These are phyloP conservation scores for Struthidea cinerea DNA, from an alignment of 2,113 vertebrate genomes.

Conservation along the genomic window DNA sequence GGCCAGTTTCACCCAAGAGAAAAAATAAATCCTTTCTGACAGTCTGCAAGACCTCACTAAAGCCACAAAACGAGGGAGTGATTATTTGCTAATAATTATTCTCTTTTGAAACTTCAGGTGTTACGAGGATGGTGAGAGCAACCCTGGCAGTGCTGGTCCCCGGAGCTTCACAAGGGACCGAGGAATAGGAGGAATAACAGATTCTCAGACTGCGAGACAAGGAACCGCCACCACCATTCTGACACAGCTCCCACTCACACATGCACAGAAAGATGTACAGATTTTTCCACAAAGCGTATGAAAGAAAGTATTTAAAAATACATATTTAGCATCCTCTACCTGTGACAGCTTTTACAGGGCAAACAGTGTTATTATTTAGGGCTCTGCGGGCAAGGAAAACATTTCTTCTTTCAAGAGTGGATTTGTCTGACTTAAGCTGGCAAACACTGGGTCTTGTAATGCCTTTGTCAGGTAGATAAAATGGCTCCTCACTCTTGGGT, in stretches of 20 bases:
- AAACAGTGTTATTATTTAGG: conserved; percentile 9
- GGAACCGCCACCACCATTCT: not conserved
- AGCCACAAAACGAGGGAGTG: not conserved
- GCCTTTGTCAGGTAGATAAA: conserved; percentile 12
- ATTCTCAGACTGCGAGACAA: not conserved
- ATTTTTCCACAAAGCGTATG: not conserved
- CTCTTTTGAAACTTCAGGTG: not conserved
- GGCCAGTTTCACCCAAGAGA: not conserved
- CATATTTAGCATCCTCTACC: not conserved
- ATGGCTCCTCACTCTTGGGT: not conserved
- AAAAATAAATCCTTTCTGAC: conserved; percentile 35
- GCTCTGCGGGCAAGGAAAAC: not conserved
- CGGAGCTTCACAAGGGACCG: not conserved
- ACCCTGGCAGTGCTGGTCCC: not conserved
- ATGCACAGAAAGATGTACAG: not conserved
- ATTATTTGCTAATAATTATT: conserved; percentile 40
- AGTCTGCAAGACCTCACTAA: not conserved
- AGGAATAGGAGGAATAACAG: not conserved
- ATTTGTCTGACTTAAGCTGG: conserved; percentile 19
- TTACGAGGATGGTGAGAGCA: not conserved
- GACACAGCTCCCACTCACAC: conserved; percentile 21
- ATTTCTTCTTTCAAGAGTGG: not conserved
- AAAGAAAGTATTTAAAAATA: conserved; percentile 10
- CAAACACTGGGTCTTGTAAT: not conserved
- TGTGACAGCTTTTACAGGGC: not conserved